A percentile compares a stretch with the other conserved stretches of the same genome.
These are phyloP conservation scores for Lasioglossum marginatum DNA, from an alignment of 2,888 invertebrate genomes.

Conservation along the genomic window DNA sequence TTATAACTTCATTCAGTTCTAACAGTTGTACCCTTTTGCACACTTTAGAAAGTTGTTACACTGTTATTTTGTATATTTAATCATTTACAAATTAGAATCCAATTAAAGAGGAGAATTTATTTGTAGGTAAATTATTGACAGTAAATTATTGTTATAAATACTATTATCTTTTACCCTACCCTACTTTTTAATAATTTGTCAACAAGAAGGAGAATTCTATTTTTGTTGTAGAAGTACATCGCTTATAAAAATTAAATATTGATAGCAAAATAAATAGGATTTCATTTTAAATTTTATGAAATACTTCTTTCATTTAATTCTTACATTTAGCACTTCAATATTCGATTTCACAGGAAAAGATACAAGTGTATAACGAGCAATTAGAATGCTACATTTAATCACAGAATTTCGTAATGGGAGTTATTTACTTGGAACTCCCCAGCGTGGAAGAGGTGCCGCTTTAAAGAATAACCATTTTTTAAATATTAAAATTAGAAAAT, in stretches of 20 bases:
- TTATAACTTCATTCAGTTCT: not conserved
- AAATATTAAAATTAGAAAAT: not conserved
- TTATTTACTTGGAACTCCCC: not conserved
- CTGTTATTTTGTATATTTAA: too few species aligned
- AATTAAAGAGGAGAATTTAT: not conserved
- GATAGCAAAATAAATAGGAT: not conserved
- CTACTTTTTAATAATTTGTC: not conserved
- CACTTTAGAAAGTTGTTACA: not conserved
- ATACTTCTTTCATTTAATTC: not conserved
- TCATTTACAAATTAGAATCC: too few species aligned
- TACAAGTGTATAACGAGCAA: too few species aligned
- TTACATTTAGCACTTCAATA: too few species aligned
- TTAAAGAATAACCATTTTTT: not conserved
- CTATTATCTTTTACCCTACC: too few species aligned
- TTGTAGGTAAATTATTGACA: not conserved
- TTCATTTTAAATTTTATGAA: not conserved
- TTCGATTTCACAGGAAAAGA: too few species aligned
- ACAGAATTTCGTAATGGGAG: not conserved
- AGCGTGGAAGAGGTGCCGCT: not conserved
- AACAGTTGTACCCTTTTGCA: not conserved
- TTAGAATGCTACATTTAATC: not conserved
- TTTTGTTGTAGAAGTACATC: not conserved
- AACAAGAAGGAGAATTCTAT: not conserved
- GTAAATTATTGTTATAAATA: not conserved
- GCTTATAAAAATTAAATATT: not conserved